Evolutionary conservation across 2,113 vertebrate species (phyloP).

Genomic region (Proterorhinus semilunaris): DNA sequence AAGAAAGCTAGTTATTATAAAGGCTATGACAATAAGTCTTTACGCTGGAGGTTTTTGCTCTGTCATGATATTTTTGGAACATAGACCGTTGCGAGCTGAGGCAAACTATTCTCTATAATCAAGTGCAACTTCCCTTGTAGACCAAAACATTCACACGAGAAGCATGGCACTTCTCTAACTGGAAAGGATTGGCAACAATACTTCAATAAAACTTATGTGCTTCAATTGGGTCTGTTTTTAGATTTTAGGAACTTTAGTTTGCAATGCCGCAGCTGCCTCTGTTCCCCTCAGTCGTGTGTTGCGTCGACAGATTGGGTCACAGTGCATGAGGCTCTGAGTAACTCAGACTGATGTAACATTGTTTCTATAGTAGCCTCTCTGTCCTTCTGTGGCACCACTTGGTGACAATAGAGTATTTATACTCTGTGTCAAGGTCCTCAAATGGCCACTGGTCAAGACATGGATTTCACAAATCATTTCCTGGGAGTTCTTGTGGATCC

Average conservation of each 20-base stretch:
- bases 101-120: too few relatives aligned
- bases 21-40: too few relatives aligned
- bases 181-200: too few relatives aligned
- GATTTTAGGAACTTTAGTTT: slow-evolving; percentile 10
- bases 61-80: background rate
- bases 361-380: slow-evolving; percentile 71
- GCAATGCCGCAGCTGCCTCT: background rate
- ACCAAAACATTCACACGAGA: too few relatives aligned
- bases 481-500: background rate
- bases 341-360: slow-evolving; percentile 64
- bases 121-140: too few relatives aligned
- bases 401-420: slow-evolving; percentile 61
- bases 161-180: too few relatives aligned
- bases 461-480: slow-evolving; percentile 13
- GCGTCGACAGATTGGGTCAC: slow-evolving; percentile 32
- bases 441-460: slow-evolving; percentile 14
- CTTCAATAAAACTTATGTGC: too few relatives aligned
- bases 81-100: too few relatives aligned
- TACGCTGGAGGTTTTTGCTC: background rate
- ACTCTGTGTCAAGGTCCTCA: slow-evolving; percentile 40
- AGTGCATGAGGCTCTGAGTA: slow-evolving; percentile 41
- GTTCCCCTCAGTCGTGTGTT: slow-evolving; percentile 4
- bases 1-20: too few relatives aligned
- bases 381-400: slow-evolving; percentile 69
- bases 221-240: background rate